A percentile compares a stretch with the other conserved stretches of the same genome.
phyloP scores from a whole-genome alignment of 2,797 vertebrate species.

The Amniataba percoides region DNA sequence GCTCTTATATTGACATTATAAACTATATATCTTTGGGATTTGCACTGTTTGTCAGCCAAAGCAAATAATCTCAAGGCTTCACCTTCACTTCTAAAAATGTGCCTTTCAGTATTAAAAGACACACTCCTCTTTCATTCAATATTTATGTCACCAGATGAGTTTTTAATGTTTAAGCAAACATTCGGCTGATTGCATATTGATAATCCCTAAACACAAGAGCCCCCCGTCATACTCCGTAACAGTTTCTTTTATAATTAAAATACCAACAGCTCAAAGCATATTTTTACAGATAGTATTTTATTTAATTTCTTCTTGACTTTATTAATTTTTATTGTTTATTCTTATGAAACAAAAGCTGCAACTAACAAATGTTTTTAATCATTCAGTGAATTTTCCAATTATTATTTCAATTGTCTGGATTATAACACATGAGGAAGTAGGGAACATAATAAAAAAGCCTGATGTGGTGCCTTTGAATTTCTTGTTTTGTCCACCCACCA shows the following conservation, averaged over 20 bases:
- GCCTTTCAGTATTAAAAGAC: background rate
- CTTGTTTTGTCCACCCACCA: background rate
- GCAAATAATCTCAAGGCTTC: background rate
- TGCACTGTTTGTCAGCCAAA: background rate
- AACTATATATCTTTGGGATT: background rate
- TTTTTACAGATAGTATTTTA: background rate
- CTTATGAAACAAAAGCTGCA: background rate
- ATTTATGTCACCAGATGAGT: slow-evolving; percentile 2
- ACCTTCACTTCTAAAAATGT: background rate
- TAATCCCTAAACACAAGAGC: background rate
- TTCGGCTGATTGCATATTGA: slow-evolving; percentile 1
- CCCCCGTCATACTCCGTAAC: background rate
- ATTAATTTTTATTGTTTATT: background rate
- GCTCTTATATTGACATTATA: background rate
- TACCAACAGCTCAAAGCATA: background rate
- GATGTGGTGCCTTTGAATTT: background rate
- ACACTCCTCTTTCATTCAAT: background rate
- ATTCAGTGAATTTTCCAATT: background rate
- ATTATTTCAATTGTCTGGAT: background rate
- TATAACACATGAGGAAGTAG: background rate
- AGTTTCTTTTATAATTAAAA: background rate
- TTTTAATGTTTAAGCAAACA: slow-evolving; percentile 21
- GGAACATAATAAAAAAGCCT: background rate
- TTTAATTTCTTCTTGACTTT: background rate
- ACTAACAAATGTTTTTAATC: background rate